Conservation (phyloP, 2,888 invertebrate genomes). For the Blastobasis lacticolella region DNA sequence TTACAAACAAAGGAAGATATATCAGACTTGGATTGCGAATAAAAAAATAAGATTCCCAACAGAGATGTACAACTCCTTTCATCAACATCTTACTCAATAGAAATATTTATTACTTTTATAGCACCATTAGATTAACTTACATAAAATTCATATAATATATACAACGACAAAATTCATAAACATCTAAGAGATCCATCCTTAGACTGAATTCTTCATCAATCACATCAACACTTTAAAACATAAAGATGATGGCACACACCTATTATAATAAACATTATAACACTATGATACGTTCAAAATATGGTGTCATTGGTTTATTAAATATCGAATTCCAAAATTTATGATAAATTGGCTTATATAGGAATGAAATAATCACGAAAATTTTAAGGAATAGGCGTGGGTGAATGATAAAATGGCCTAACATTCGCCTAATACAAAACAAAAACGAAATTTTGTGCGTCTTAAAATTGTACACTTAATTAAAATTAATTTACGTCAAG, state of each 20-base stretch:
- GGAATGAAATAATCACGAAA: no score
- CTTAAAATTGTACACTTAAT: neutral
- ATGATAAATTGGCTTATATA: no score
- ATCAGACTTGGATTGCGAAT: no score
- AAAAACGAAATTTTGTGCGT: neutral
- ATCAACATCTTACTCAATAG: no score
- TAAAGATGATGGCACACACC: neutral
- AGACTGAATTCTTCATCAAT: slow-evolving; percentile 11
- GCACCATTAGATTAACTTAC: slow-evolving; percentile 21
- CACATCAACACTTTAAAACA: neutral
- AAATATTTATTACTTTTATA: slow-evolving; percentile 9
- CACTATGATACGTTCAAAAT: no score
- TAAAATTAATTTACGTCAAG: neutral
- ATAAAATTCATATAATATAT: neutral
- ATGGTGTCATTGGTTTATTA: no score
- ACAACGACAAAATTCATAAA: slow-evolving; percentile 14
- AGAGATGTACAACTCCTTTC: no score
- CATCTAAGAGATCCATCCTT: slow-evolving; percentile 19
- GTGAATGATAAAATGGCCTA: no score
- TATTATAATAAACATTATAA: neutral
- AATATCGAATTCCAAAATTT: no score
- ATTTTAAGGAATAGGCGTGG: no score
- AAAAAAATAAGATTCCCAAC: no score
- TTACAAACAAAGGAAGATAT: no score
- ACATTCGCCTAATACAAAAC: neutral